Conservation (phyloP, 2,113 vertebrate genomes). For the Willisornis vidua region DNA sequence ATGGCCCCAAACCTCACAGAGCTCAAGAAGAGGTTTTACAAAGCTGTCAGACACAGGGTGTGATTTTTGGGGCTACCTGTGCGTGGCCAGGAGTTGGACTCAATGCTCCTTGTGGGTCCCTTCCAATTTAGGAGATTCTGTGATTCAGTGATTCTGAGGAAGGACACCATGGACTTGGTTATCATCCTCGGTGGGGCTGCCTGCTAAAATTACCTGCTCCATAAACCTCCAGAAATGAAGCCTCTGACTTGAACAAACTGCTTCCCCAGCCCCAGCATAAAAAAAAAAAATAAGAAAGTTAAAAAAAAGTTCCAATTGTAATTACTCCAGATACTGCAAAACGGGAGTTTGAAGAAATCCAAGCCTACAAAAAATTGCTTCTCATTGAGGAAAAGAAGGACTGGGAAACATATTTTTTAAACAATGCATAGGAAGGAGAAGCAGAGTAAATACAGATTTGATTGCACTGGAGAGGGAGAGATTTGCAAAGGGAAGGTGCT, state of each 20-base stretch:
- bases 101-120: background rate
- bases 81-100: background rate
- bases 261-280: background rate
- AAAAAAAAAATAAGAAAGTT: background rate
- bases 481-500: background rate
- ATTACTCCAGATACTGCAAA: background rate
- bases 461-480: background rate
- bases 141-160: background rate
- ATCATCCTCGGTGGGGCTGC: background rate
- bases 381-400: background rate
- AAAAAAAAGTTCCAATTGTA: background rate
- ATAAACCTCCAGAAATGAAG: background rate
- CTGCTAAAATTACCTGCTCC: background rate
- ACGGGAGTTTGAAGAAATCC: background rate
- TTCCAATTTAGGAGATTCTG: background rate
- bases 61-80: background rate
- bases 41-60: background rate
- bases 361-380: background rate
- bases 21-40: background rate
- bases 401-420: background rate
- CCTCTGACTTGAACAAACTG: background rate
- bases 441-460: background rate
- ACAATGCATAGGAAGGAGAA: background rate
- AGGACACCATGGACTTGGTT: background rate
- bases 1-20: background rate